Conservation (phyloP, 2,797 vertebrate genomes). For the Dryobates pubescens region DNA sequence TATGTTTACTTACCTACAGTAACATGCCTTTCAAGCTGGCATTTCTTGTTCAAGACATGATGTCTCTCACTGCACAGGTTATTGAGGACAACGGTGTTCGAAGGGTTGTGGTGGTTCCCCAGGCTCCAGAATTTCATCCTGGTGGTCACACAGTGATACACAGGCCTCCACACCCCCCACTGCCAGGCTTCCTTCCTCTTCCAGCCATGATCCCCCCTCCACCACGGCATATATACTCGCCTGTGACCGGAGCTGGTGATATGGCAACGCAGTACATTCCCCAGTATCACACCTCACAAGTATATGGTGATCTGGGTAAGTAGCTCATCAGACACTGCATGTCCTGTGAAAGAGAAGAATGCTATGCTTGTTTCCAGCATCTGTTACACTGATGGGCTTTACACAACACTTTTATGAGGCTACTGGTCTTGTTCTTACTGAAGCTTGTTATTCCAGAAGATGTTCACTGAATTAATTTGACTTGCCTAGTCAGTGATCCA, state of each 20-base stretch:
- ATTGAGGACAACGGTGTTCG: conserved; percentile 98
- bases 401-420: not conserved
- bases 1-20: not conserved
- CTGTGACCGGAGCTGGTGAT: conserved; percentile 89
- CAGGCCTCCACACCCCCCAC: conserved; percentile 89
- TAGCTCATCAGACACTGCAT: not conserved
- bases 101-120: conserved; percentile 97
- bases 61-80: conserved; percentile 80
- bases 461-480: not conserved
- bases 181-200: conserved; percentile 95
- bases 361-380: not conserved
- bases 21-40: not conserved
- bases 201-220: conserved; percentile 92
- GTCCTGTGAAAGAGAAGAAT: not conserved
- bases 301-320: conserved; percentile 95
- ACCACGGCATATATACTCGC: conserved; percentile 90
- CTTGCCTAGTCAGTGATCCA: not conserved
- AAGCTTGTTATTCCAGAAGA: not conserved
- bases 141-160: conserved; percentile 92
- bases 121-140: conserved; percentile 94
- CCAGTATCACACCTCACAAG: conserved; percentile 93
- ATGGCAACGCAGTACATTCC: conserved; percentile 92
- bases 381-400: not conserved
- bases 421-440: not conserved
- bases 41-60: not conserved